Conservation (phyloP, 1,140 invertebrate species). For the Nilaparvata lugens region DNA sequence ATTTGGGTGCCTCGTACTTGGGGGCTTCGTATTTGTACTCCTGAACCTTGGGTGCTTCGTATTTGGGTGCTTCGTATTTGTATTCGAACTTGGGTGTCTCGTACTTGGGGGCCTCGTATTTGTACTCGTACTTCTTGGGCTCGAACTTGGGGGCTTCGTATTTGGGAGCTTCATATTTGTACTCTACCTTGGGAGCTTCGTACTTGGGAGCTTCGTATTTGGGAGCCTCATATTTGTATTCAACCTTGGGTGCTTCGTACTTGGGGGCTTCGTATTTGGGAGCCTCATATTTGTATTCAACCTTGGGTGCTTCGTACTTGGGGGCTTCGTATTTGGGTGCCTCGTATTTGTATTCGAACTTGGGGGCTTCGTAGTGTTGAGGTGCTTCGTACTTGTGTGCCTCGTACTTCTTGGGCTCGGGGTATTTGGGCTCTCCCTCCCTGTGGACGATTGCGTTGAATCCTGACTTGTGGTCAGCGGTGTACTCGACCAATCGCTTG, state of each 20-base stretch:
- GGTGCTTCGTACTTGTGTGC: slow-evolving; percentile 12
- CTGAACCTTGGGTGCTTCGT: neutral
- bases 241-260: slow-evolving; percentile 11
- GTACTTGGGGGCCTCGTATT: slow-evolving; percentile 8
- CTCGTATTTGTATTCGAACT: slow-evolving; percentile 10
- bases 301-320: slow-evolving; percentile 9
- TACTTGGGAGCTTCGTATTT: slow-evolving; percentile 11
- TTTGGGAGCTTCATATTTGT: slow-evolving; percentile 6
- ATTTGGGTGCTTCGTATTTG: slow-evolving; percentile 9
- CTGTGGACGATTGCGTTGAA: slow-evolving; percentile 26
- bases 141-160: slow-evolving; percentile 7
- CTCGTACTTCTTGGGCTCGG: slow-evolving; percentile 9
- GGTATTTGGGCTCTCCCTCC: slow-evolving; percentile 3
- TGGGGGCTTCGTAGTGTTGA: slow-evolving; percentile 9
- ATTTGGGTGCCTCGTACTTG: slow-evolving; percentile 8
- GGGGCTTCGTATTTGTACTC: slow-evolving; percentile 7
- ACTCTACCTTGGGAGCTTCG: neutral
- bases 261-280: neutral
- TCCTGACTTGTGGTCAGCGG: slow-evolving; percentile 22
- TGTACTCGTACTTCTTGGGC: slow-evolving; percentile 1
- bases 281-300: neutral
- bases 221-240: neutral
- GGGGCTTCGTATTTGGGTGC: slow-evolving; percentile 8
- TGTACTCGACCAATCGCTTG: slow-evolving; percentile 22
- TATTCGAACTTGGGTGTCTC: neutral